Evolutionary conservation across 1,140 invertebrate species (phyloP).

Genomic region (Drosophila kanapiae): DNA sequence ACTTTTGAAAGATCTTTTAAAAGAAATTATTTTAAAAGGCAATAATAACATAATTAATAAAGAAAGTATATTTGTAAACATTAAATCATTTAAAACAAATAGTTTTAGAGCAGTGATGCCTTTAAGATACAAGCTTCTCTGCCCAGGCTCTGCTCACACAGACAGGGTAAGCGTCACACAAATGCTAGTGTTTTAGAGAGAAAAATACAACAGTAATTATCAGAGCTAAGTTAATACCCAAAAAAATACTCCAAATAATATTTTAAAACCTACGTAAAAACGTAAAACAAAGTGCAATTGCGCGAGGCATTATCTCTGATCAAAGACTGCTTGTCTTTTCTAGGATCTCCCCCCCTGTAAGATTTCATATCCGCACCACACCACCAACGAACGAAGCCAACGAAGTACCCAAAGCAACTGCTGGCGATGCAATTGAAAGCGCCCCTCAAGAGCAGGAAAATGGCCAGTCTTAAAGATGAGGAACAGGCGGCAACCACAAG

Average conservation of each 20-base stretch:
- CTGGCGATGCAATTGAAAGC: slow-evolving; percentile 80
- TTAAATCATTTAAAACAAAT: too few relatives aligned
- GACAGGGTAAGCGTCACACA: too few relatives aligned
- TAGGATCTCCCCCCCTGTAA: slow-evolving; percentile 29
- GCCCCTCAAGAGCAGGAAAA: slow-evolving; percentile 73
- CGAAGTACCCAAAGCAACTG: slow-evolving; percentile 38
- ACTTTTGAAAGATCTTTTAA: too few relatives aligned
- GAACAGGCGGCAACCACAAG: slow-evolving; percentile 66
- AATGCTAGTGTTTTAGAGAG: too few relatives aligned
- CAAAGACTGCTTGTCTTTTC: slow-evolving; percentile 71
- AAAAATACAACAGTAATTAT: too few relatives aligned
- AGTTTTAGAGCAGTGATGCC: too few relatives aligned
- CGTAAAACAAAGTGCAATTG: slow-evolving; percentile 21
- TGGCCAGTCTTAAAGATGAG: slow-evolving; percentile 79
- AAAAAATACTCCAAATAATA: not conserved
- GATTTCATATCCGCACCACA: slow-evolving; percentile 35
- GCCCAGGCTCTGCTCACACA: too few relatives aligned
- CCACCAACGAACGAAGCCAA: slow-evolving; percentile 31
- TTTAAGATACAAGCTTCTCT: too few relatives aligned
- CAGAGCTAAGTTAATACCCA: not conserved
- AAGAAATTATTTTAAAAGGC: too few relatives aligned
- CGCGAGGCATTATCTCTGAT: slow-evolving; percentile 52
- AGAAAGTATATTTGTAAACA: too few relatives aligned
- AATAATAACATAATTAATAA: too few relatives aligned
- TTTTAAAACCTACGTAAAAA: slow-evolving; percentile 4